phyloP scores from a whole-genome alignment of 2,797 vertebrate genomes.

The Ciconia nigra region DNA sequence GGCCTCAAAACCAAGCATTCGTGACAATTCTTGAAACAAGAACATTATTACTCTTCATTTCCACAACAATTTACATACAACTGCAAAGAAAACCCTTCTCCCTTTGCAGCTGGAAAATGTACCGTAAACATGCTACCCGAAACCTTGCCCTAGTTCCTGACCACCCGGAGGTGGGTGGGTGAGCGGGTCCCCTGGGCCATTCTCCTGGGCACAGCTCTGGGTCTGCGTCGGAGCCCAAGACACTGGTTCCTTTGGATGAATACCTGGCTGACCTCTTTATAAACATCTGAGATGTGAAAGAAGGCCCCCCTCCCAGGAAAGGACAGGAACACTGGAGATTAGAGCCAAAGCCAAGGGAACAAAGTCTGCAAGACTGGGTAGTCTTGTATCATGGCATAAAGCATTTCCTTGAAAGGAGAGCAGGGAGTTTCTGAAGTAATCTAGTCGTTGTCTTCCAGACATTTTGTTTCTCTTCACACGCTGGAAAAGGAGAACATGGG shows the following conservation, averaged over 20 bases:
- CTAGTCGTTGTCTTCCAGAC: background rate
- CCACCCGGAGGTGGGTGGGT: fast-evolving
- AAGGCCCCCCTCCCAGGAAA: background rate
- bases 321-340: background rate
- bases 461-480: background rate
- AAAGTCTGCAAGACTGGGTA: background rate
- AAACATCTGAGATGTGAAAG: background rate
- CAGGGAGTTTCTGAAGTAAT: background rate
- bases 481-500: background rate
- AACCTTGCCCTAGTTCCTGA: background rate
- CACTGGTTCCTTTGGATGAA: background rate
- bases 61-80: constrained; percentile 8
- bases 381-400: background rate
- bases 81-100: background rate
- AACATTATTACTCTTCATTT: background rate
- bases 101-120: background rate
- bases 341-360: background rate
- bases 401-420: background rate
- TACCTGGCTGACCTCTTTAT: background rate
- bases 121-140: background rate
- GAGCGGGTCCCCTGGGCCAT: background rate
- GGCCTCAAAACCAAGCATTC: constrained; percentile 20
- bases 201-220: background rate
- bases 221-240: fast-evolving
- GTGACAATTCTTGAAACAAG: background rate